These are phyloP conservation scores for Zygothrica quintamaculata DNA, from an alignment of 2,888 invertebrate genomes.

Conservation along the genomic window DNA sequence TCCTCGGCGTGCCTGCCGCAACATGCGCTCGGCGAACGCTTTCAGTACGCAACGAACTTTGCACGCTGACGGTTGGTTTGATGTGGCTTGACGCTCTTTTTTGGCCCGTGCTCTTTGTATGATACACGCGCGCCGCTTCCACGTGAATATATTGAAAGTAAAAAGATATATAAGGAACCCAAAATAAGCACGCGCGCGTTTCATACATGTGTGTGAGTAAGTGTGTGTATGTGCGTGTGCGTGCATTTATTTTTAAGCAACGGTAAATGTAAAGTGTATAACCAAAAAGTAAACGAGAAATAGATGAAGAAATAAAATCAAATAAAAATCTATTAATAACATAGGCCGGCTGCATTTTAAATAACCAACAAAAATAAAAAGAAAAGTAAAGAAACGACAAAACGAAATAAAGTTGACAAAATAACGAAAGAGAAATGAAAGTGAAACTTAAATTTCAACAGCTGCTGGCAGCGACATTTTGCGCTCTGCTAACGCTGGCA, in stretches of 20 bases:
- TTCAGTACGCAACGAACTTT: slow-evolving; percentile 77
- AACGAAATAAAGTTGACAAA: slow-evolving; percentile 28
- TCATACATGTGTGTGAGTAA: slow-evolving; percentile 40
- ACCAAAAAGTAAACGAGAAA: slow-evolving; percentile 23
- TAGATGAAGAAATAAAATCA: slow-evolving; percentile 40
- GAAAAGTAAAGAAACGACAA: slow-evolving; percentile 24
- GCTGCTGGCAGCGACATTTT: slow-evolving; percentile 44
- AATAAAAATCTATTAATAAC: slow-evolving; percentile 50
- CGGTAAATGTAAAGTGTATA: slow-evolving; percentile 68
- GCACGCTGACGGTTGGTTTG: slow-evolving; percentile 57
- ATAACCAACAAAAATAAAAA: slow-evolving; percentile 17
- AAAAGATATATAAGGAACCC: slow-evolving; percentile 54
- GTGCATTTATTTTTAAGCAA: slow-evolving; percentile 72
- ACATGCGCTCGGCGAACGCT: slow-evolving; percentile 53
- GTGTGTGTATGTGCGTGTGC: slow-evolving; percentile 41
- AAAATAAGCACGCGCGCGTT: slow-evolving; percentile 67
- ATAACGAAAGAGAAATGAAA: slow-evolving; percentile 60
- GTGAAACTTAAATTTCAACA: slow-evolving; percentile 57
- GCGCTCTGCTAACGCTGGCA: slow-evolving; percentile 31
- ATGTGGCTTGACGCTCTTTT: background rate
- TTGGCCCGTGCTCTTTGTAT: slow-evolving; percentile 15
- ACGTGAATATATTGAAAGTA: slow-evolving; percentile 50
- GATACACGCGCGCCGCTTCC: slow-evolving; percentile 49
- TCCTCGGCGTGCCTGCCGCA: slow-evolving; percentile 61
- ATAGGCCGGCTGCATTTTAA: slow-evolving; percentile 47